phyloP scores from a whole-genome alignment of 2,797 vertebrate genomes.

The Poecile montanus region DNA sequence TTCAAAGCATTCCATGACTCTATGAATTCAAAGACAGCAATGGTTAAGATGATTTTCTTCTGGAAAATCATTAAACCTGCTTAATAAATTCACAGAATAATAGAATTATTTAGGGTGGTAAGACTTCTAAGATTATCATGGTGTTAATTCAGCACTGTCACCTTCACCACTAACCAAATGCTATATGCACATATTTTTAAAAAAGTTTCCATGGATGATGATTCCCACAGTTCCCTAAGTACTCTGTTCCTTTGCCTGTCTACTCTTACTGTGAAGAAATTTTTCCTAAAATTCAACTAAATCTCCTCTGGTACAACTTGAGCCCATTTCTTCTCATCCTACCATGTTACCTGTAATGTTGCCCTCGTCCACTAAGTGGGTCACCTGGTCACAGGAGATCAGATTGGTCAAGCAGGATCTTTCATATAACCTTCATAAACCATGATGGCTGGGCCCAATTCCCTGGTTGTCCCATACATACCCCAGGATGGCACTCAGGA shows the following conservation, averaged over 20 bases:
- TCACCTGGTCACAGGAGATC: background rate
- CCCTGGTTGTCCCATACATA: background rate
- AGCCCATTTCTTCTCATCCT: background rate
- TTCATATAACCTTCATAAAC: background rate
- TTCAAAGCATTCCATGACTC: no score
- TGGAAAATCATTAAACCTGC: no score
- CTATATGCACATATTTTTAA: background rate
- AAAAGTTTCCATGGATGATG: background rate
- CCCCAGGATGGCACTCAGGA: background rate
- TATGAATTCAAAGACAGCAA: no score
- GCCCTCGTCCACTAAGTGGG: background rate
- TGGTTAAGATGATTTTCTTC: no score
- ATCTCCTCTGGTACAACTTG: background rate
- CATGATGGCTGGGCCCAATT: accelerated
- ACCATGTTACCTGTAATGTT: background rate
- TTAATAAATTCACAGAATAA: no score
- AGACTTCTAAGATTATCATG: background rate
- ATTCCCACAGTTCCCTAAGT: background rate
- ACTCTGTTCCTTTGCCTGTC: background rate
- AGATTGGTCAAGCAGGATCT: background rate
- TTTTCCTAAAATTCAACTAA: background rate
- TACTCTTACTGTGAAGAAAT: background rate
- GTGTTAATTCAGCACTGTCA: background rate
- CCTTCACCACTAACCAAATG: background rate
- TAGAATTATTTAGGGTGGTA: no score